Evolutionary conservation across 2,888 invertebrate genomes (phyloP).

Genomic region (Ectemnius continuus): DNA sequence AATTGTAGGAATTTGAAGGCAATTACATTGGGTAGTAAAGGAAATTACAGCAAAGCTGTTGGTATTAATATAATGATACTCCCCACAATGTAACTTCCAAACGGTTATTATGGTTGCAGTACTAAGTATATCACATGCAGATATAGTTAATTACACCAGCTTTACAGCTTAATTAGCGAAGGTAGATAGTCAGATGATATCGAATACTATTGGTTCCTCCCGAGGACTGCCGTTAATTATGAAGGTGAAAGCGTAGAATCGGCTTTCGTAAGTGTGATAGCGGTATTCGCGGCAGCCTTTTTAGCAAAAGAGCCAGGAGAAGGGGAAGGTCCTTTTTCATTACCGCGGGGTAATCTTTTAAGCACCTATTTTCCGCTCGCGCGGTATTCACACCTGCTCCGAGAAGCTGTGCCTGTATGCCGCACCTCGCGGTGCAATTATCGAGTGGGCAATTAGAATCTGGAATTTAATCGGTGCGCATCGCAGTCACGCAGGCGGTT

Average conservation of each 20-base stretch:
- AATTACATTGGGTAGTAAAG: no score
- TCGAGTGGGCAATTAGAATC: slow-evolving; percentile 47
- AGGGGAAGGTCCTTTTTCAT: slow-evolving; percentile 3
- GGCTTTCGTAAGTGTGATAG: not conserved
- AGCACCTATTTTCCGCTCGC: slow-evolving; percentile 33
- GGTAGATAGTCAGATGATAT: no score
- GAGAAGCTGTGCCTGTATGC: not conserved
- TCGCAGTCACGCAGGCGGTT: slow-evolving; percentile 13
- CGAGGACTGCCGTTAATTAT: not conserved
- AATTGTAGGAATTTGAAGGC: no score
- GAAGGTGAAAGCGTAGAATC: not conserved
- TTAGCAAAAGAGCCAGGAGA: not conserved
- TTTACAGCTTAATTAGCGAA: no score
- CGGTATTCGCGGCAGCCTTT: not conserved
- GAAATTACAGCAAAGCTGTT: no score
- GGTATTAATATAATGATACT: no score
- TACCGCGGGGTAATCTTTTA: slow-evolving; percentile 48
- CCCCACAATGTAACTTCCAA: no score
- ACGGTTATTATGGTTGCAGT: no score
- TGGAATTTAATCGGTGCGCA: slow-evolving; percentile 49
- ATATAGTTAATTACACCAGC: no score
- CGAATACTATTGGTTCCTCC: no score
- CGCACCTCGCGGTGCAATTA: slow-evolving; percentile 48
- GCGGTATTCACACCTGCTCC: slow-evolving; percentile 41
- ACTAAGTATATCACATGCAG: no score